Conservation (phyloP, 35 echinoderm and acorn worm genomes). For the Apostichopus californicus region DNA sequence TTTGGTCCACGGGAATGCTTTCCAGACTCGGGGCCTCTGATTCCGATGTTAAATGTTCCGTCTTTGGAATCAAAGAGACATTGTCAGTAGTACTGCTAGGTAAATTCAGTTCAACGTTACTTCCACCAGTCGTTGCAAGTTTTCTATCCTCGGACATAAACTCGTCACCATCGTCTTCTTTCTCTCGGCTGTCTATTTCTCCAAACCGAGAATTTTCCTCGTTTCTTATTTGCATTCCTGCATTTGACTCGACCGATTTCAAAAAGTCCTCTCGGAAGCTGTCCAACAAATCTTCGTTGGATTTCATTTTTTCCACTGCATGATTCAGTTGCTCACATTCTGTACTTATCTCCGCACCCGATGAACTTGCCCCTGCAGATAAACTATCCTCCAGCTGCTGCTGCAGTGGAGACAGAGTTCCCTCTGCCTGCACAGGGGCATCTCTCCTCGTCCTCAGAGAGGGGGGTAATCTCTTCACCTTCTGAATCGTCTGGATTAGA, state of each 20-base stretch:
- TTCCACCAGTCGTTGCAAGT: not conserved
- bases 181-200: not conserved
- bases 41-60: conserved; percentile 13
- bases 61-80: not conserved
- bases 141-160: not conserved
- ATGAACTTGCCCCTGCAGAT: not conserved
- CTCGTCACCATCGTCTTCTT: not conserved
- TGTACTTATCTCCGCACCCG: not conserved
- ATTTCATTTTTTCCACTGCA: not conserved
- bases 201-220: not conserved
- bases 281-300: conserved; percentile 19
- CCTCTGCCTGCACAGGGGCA: not conserved
- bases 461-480: not conserved
- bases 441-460: not conserved
- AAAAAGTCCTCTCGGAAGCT: conserved; percentile 24
- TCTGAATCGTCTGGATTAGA: not conserved
- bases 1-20: not conserved
- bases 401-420: not conserved
- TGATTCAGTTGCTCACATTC: not conserved
- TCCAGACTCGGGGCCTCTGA: not conserved
- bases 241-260: not conserved
- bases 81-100: conserved; percentile 3
- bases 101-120: conserved; percentile 14
- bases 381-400: not conserved
- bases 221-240: not conserved